Conservation (phyloP, 2,888 invertebrate genomes). For the Oscheius onirici region DNA sequence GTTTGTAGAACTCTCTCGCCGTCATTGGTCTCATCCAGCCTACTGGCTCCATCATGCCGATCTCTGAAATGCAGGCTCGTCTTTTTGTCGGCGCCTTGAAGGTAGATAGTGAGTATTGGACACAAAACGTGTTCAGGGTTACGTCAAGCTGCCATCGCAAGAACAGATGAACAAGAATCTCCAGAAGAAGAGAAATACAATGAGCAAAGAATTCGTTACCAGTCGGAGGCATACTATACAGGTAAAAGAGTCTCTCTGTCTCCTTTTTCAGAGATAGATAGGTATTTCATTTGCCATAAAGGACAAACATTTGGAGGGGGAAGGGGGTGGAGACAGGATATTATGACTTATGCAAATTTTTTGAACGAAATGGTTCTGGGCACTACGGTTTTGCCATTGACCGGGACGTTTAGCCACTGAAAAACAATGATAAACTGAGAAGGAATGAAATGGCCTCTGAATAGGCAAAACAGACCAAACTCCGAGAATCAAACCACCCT, state of each 20-base stretch:
- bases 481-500: too few relatives aligned
- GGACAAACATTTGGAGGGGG: background rate
- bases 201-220: slow-evolving; percentile 59
- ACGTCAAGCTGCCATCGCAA: slow-evolving; percentile 65
- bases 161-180: slow-evolving; percentile 72
- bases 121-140: slow-evolving; percentile 41
- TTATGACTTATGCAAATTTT: too few relatives aligned
- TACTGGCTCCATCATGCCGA: slow-evolving; percentile 73
- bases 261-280: background rate
- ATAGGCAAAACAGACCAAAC: too few relatives aligned
- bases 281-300: too few relatives aligned
- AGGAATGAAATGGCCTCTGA: too few relatives aligned
- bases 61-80: slow-evolving; percentile 73
- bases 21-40: slow-evolving; percentile 74
- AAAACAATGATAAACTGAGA: too few relatives aligned
- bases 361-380: too few relatives aligned
- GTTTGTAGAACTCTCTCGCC: slow-evolving; percentile 71
- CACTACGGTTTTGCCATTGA: too few relatives aligned
- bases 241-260: slow-evolving; percentile 46
- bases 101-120: background rate
- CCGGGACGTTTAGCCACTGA: too few relatives aligned
- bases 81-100: slow-evolving; percentile 59
- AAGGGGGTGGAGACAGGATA: too few relatives aligned
- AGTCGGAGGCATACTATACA: slow-evolving; percentile 73
- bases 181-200: slow-evolving; percentile 55